phyloP scores from a whole-genome alignment of 2,113 vertebrate genomes.

The Dicentrarchus labrax region DNA sequence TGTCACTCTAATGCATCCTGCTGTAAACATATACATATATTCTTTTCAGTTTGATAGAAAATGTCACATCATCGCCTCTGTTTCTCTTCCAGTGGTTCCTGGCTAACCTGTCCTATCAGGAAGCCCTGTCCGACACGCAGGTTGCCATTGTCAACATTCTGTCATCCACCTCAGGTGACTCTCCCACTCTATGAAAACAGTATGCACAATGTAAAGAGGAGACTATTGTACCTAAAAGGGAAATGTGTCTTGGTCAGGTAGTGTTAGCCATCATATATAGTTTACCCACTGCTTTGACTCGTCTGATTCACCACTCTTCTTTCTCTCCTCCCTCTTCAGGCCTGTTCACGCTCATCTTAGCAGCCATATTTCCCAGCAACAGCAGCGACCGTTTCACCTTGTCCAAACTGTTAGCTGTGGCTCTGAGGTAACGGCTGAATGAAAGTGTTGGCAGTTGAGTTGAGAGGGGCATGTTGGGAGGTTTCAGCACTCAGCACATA shows the following conservation, averaged over 20 bases:
- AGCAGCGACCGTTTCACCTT: constrained; percentile 97
- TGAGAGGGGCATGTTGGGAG: neutral
- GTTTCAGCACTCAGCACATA: neutral
- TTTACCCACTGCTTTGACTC: neutral
- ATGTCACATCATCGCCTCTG: constrained; percentile 12
- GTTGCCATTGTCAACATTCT: constrained; percentile 96
- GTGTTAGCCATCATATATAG: neutral
- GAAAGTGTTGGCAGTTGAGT: neutral
- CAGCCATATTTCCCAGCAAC: constrained; percentile 96
- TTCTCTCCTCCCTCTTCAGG: constrained; percentile 80
- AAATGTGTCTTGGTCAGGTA: neutral
- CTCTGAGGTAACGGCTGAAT: constrained; percentile 88
- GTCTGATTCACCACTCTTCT: neutral
- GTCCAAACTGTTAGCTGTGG: constrained; percentile 94
- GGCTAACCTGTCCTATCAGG: constrained; percentile 97
- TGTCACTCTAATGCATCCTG: too few relatives aligned
- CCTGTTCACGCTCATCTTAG: constrained; percentile 95
- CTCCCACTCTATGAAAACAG: neutral
- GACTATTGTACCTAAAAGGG: neutral
- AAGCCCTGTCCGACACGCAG: constrained; percentile 94
- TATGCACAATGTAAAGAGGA: neutral
- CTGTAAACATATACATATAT: too few relatives aligned
- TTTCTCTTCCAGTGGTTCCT: constrained; percentile 92
- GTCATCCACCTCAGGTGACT: constrained; percentile 95
- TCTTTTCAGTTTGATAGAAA: too few relatives aligned